Conservation (phyloP, 2,113 vertebrate genomes). For the Nannospalax galili region DNA sequence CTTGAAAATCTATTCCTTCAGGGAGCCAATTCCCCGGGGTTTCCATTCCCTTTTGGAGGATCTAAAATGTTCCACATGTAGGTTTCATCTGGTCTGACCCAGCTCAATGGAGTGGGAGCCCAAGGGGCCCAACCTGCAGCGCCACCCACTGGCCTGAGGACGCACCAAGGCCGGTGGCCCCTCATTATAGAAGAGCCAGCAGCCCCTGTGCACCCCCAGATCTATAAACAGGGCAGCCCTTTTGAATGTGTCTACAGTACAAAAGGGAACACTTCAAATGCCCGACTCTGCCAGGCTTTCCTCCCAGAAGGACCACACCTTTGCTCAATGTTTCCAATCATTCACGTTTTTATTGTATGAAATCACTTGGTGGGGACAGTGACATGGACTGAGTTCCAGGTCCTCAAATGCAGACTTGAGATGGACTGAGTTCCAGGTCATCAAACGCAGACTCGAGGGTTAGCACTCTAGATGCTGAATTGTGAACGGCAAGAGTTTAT, state of each 20-base stretch:
- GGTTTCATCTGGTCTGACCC: neutral
- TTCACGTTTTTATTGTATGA: neutral
- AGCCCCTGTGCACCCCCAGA: neutral
- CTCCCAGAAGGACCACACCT: neutral
- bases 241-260: conserved; percentile 4
- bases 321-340: neutral
- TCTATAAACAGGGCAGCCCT: neutral
- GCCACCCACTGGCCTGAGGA: no score
- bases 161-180: neutral
- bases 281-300: neutral
- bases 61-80: fast-evolving
- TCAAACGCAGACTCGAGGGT: neutral
- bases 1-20: neutral
- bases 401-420: neutral
- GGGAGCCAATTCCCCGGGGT: neutral
- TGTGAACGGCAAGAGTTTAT: neutral
- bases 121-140: neutral
- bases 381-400: neutral
- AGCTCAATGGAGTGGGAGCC: neutral
- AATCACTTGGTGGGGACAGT: neutral
- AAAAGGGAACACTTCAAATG: neutral
- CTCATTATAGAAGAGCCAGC: neutral
- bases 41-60: neutral
- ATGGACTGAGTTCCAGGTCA: neutral
- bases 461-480: neutral